phyloP scores from a whole-genome alignment of 2,797 vertebrate genomes.

The Rhincodon typus region DNA sequence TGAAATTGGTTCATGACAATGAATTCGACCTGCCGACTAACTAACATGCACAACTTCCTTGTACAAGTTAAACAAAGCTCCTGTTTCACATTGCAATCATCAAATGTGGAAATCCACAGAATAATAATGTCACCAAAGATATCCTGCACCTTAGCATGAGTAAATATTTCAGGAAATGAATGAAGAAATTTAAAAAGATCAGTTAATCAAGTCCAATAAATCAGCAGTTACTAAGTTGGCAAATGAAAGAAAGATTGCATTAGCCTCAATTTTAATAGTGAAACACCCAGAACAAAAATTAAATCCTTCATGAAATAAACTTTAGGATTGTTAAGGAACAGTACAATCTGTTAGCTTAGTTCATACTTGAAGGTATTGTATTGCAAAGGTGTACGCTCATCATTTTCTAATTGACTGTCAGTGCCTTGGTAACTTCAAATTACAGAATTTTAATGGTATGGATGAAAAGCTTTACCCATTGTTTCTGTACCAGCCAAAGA shows the following conservation, averaged over 20 bases:
- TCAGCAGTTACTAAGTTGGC: background rate
- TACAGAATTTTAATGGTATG: too few species aligned
- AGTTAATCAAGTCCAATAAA: background rate
- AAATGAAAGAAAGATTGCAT: background rate
- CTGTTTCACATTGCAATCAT: background rate
- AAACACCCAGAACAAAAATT: too few species aligned
- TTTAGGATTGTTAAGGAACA: too few species aligned
- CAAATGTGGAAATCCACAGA: background rate
- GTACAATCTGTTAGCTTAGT: too few species aligned
- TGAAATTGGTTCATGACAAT: background rate
- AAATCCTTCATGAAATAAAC: too few species aligned
- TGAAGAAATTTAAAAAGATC: background rate
- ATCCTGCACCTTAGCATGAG: background rate
- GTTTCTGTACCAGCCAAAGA: too few species aligned
- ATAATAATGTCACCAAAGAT: background rate
- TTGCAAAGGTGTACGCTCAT: background rate
- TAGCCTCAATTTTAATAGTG: background rate
- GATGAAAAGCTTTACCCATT: too few species aligned
- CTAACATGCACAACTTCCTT: background rate
- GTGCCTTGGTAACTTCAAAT: background rate
- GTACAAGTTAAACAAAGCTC: too few species aligned
- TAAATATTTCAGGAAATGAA: background rate
- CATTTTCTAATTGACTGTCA: background rate
- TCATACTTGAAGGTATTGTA: too few species aligned
- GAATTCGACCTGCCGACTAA: background rate